These are phyloP conservation scores for Amphiura filiformis DNA, from an alignment of 35 echinoderm and acorn worm species.

Conservation along the genomic window DNA sequence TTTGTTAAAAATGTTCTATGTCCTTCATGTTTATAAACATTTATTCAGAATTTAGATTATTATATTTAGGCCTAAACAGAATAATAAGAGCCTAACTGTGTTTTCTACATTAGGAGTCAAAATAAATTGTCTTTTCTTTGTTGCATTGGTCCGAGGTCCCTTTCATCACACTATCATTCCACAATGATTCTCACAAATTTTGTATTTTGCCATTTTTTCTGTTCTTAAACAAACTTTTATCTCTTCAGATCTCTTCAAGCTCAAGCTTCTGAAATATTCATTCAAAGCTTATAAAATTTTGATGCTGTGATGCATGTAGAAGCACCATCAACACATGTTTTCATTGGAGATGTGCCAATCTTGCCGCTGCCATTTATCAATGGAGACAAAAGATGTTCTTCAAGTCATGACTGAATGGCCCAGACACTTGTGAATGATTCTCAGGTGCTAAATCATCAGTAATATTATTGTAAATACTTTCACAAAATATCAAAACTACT, in stretches of 20 bases:
- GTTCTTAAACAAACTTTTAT: too few species aligned
- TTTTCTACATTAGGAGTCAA: too few species aligned
- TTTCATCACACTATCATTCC: too few species aligned
- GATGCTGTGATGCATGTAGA: background rate
- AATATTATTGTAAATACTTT: background rate
- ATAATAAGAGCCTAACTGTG: too few species aligned
- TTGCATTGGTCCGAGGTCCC: too few species aligned
- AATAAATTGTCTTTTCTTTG: too few species aligned
- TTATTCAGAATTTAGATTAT: too few species aligned
- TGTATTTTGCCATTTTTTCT: too few species aligned
- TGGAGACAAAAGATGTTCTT: background rate
- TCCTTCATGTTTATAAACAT: too few species aligned
- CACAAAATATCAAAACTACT: background rate
- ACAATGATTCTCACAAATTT: too few species aligned
- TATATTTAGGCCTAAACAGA: too few species aligned
- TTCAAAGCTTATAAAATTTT: background rate
- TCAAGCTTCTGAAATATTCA: slow-evolving; percentile 1
- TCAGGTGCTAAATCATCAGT: background rate
- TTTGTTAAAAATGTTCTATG: too few species aligned
- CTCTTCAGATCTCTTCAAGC: background rate
- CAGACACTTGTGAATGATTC: background rate
- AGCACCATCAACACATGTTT: background rate
- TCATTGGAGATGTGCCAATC: background rate
- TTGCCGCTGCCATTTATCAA: background rate
- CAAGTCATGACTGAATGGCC: background rate